These are phyloP conservation scores for Rhizoglyphus robini DNA, from an alignment of 1,140 invertebrate genomes.

Conservation along the genomic window DNA sequence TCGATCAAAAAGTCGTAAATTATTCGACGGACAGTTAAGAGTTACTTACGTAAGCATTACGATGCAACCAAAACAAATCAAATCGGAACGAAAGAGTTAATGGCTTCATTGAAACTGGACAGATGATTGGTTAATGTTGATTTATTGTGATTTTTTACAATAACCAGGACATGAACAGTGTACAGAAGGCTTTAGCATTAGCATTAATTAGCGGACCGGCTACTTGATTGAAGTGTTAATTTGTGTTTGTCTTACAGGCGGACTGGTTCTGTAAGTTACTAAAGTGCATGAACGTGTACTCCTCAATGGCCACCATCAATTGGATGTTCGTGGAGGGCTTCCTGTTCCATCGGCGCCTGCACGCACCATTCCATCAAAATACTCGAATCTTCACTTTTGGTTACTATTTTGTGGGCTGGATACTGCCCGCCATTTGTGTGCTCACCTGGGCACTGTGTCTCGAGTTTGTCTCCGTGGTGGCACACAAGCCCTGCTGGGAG, in stretches of 20 bases:
- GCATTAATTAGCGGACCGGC: too few relatives aligned
- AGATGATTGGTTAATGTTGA: too few relatives aligned
- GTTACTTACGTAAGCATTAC: too few relatives aligned
- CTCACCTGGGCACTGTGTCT: conserved; percentile 34
- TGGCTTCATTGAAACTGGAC: too few relatives aligned
- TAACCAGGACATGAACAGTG: background rate
- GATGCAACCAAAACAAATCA: too few relatives aligned
- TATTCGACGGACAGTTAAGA: too few relatives aligned
- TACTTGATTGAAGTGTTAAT: too few relatives aligned
- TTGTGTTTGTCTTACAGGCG: conserved; percentile 24
- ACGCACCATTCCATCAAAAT: conserved; percentile 37
- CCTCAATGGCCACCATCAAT: conserved; percentile 38
- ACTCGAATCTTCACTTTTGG: conserved; percentile 35
- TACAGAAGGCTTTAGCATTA: too few relatives aligned
- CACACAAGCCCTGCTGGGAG: conserved; percentile 34
- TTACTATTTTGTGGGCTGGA: conserved; percentile 41
- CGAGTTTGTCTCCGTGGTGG: conserved; percentile 27
- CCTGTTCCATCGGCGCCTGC: conserved; percentile 36
- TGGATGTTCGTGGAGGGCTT: conserved; percentile 47
- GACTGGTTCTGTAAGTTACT: conserved; percentile 39
- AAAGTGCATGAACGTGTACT: conserved; percentile 36
- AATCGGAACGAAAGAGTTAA: too few relatives aligned
- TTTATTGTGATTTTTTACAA: background rate
- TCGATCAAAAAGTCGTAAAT: too few relatives aligned
- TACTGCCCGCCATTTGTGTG: conserved; percentile 36